Conservation (phyloP, 2,888 invertebrate genomes). For the Rhaphigaster nebulosa region DNA sequence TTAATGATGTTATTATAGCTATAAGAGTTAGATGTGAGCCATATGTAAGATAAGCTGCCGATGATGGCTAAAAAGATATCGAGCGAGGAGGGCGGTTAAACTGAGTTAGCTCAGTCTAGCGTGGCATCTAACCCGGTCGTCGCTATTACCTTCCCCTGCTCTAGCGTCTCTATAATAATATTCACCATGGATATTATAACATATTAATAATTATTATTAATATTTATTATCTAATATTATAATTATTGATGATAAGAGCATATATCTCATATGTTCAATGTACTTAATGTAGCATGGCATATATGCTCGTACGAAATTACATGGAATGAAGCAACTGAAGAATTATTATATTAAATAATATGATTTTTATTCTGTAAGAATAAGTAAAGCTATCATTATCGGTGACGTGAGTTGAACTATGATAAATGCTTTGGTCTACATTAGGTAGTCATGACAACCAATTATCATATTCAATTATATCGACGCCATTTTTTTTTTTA, state of each 20-base stretch:
- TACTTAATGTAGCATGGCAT: no score
- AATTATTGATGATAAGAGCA: no score
- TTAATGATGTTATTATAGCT: not conserved
- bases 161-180: not conserved
- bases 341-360: no score
- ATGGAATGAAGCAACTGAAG: no score
- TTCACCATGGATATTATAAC: not conserved
- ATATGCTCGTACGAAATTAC: not conserved
- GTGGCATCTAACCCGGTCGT: not conserved
- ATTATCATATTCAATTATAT: no score
- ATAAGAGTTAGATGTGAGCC: not conserved
- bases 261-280: no score
- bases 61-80: constrained; percentile 21
- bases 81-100: not conserved
- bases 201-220: not conserved
- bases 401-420: no score
- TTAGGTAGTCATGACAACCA: no score
- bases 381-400: no score
- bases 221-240: not conserved
- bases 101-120: constrained; percentile 31
- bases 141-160: not conserved
- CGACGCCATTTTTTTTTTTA: no score
- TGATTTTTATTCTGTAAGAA: no score
- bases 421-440: no score
- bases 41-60: constrained; percentile 71